phyloP scores from a whole-genome alignment of 2,888 invertebrate species.

The Podotricha telesiphe region DNA sequence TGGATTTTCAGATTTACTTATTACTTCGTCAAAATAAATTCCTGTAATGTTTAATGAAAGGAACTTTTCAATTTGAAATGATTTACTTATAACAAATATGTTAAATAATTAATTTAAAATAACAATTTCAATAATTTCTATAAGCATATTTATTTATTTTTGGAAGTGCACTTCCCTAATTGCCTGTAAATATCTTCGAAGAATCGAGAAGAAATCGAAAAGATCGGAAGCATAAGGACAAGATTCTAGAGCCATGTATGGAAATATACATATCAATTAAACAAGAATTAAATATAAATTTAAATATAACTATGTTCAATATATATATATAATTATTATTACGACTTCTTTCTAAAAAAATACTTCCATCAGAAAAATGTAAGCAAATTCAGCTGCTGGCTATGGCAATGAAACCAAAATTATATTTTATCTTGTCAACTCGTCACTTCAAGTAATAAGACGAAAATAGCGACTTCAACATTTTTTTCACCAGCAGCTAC shows the following conservation, averaged over 20 bases:
- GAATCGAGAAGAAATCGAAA: no score
- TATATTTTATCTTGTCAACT: neutral
- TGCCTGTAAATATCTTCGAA: no score
- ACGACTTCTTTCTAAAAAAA: no score
- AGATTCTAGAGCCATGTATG: no score
- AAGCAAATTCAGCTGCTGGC: neutral
- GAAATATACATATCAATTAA: no score
- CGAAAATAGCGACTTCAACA: neutral
- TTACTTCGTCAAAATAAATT: slow-evolving; percentile 15
- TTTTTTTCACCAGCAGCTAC: neutral
- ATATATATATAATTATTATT: no score
- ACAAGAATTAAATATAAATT: no score
- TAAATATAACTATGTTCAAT: no score
- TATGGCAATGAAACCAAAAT: neutral
- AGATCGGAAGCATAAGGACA: no score
- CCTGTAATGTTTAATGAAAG: neutral
- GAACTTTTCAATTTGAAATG: neutral
- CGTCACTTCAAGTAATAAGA: neutral
- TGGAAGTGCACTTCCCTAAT: no score
- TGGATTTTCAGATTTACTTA: neutral
- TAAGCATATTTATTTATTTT: neutral
- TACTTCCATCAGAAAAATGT: neutral
- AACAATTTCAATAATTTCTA: neutral
- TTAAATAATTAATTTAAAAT: neutral
- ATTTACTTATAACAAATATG: neutral